Percentiles rank a stretch among this genome's conserved stretches.
Evolutionary conservation across 2,888 invertebrate genomes (phyloP).

Genomic region (Megamerina dolium): DNA sequence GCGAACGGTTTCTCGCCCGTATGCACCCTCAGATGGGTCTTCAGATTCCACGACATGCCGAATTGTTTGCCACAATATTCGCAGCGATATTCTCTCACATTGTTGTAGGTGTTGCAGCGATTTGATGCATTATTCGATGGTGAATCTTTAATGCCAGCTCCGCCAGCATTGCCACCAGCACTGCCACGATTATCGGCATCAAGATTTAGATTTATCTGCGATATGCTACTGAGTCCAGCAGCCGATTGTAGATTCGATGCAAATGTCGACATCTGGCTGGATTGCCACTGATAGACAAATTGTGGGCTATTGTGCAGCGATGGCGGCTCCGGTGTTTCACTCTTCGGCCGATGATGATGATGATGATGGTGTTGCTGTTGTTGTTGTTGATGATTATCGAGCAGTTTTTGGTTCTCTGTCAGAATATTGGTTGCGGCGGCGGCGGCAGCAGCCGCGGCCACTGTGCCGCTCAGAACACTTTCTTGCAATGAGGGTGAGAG

Average conservation of each 20-base stretch:
- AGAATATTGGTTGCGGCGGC: slow-evolving; percentile 40
- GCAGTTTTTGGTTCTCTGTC: slow-evolving; percentile 37
- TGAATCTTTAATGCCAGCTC: slow-evolving; percentile 8
- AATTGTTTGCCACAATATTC: slow-evolving; percentile 87
- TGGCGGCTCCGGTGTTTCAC: slow-evolving; percentile 19
- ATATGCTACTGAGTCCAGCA: slow-evolving; percentile 37
- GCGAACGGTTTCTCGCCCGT: slow-evolving; percentile 87
- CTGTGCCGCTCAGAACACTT: neutral
- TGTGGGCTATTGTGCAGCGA: slow-evolving; percentile 52
- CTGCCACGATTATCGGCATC: slow-evolving; percentile 32
- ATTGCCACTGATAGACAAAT: slow-evolving; percentile 50
- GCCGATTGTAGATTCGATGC: slow-evolving; percentile 39
- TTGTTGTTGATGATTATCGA: slow-evolving; percentile 38
- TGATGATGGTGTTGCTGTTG: too few relatives aligned
- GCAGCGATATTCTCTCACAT: slow-evolving; percentile 79
- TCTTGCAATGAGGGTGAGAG: slow-evolving; percentile 27
- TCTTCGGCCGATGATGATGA: slow-evolving; percentile 60
- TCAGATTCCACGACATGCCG: slow-evolving; percentile 89
- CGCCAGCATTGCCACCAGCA: slow-evolving; percentile 16
- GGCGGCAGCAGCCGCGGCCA: too few relatives aligned
- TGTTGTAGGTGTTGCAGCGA: slow-evolving; percentile 44
- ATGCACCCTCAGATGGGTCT: slow-evolving; percentile 80
- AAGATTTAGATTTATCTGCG: slow-evolving; percentile 32
- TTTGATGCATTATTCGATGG: slow-evolving; percentile 29
- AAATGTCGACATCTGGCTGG: slow-evolving; percentile 38